A percentile compares a stretch with the other conserved stretches of the same genome.
phyloP scores from a whole-genome alignment of 2,113 vertebrate genomes.

The Sylvia atricapilla region DNA sequence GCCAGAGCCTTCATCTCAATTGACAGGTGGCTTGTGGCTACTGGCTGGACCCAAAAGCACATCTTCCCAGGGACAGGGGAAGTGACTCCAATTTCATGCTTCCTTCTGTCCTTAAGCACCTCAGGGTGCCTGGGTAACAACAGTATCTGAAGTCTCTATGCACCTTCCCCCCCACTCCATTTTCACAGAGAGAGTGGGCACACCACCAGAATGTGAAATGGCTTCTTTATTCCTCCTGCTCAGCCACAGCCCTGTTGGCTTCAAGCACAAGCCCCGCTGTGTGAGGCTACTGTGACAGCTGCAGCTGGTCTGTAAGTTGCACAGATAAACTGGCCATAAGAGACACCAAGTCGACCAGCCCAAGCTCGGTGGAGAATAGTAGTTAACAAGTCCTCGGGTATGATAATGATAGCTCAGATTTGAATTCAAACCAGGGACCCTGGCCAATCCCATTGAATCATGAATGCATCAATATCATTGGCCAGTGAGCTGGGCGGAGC shows the following conservation, averaged over 20 bases:
- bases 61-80: neutral
- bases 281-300: neutral
- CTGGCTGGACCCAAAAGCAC: neutral
- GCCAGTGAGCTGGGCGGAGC: no score
- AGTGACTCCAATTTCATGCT: neutral
- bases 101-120: neutral
- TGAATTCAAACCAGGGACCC: no score
- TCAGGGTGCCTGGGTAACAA: neutral
- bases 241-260: neutral
- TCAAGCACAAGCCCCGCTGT: neutral
- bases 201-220: neutral
- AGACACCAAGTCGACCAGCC: no score
- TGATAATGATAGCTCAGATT: no score
- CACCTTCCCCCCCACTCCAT: neutral
- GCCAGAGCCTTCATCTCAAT: neutral
- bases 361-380: no score
- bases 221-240: neutral
- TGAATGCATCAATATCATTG: no score
- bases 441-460: no score
- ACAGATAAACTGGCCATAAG: no score
- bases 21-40: neutral
- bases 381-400: no score
- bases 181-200: neutral
- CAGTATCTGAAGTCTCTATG: neutral
- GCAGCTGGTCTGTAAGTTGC: no score